A percentile compares a stretch with the other conserved stretches of the same genome.
phyloP scores from a whole-genome alignment of 2,797 vertebrate species.

The Emydoidea blandingii region DNA sequence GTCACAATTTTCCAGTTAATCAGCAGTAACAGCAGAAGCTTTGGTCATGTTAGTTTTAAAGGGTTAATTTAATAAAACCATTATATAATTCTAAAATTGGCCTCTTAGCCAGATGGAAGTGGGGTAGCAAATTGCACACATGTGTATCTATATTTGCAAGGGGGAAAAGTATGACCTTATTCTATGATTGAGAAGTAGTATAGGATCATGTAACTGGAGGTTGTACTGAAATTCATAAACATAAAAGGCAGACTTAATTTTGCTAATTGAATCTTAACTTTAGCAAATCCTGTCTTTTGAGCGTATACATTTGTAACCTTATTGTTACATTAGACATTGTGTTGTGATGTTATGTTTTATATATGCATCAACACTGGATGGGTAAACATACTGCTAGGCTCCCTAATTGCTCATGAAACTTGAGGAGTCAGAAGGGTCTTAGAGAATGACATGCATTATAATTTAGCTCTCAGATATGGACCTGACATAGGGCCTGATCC shows the following conservation, averaged over 20 bases:
- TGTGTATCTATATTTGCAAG: neutral
- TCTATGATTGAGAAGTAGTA: neutral
- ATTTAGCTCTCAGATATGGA: neutral
- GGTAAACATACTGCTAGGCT: neutral
- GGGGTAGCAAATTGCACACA: neutral
- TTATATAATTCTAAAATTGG: neutral
- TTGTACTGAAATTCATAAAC: neutral
- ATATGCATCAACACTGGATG: neutral
- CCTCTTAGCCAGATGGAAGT: neutral
- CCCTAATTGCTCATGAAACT: accelerated
- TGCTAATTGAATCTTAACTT: neutral
- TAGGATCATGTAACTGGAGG: neutral
- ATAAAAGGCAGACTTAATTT: neutral
- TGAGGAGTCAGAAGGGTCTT: neutral
- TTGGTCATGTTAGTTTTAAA: neutral
- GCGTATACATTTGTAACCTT: neutral
- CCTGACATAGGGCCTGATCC: neutral
- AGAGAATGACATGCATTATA: neutral
- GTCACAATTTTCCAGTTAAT: neutral
- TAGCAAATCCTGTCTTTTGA: neutral
- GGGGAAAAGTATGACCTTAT: neutral
- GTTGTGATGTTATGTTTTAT: neutral
- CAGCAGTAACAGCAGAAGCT: neutral
- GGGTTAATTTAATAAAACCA: neutral
- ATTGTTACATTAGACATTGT: neutral